These are phyloP conservation scores for Crotophaga sulcirostris DNA, from an alignment of 2,113 vertebrate genomes.

Conservation along the genomic window DNA sequence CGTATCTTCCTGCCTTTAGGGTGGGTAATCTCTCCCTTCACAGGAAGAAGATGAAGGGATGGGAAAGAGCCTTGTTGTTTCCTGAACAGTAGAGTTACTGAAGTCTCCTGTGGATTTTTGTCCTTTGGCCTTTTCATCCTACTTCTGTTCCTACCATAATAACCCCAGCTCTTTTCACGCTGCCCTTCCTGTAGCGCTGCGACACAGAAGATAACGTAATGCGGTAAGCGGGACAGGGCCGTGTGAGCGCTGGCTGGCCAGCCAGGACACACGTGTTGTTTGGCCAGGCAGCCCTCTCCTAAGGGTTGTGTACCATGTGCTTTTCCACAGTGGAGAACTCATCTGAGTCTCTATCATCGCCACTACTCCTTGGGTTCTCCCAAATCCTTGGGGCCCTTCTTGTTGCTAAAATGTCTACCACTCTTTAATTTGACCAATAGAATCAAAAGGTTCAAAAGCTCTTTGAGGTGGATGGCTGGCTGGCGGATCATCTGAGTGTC, in stretches of 20 bases:
- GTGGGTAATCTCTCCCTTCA: conserved; percentile 50
- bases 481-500: not conserved
- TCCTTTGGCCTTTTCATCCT: conserved; percentile 61
- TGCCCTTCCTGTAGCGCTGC: conserved; percentile 43
- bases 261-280: not conserved
- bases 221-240: not conserved
- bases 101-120: conserved; percentile 65
- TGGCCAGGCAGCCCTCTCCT: not conserved
- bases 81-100: conserved; percentile 47
- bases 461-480: not conserved
- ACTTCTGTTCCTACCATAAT: conserved; percentile 55
- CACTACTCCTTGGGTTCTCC: not conserved
- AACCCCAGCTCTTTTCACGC: not conserved
- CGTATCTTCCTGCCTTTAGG: conserved; percentile 39
- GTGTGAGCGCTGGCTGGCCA: not conserved
- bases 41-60: conserved; percentile 68
- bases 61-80: conserved; percentile 69
- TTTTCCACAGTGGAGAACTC: not conserved
- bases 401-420: not conserved
- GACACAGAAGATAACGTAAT: conserved; percentile 6
- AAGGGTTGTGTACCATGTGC: not conserved
- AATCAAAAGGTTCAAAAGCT: not conserved
- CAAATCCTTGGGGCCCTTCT: not conserved
- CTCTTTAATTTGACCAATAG: not conserved
- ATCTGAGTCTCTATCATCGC: not conserved